phyloP scores from a whole-genome alignment of 1,140 invertebrate species.

The Bicyclus anynana region DNA sequence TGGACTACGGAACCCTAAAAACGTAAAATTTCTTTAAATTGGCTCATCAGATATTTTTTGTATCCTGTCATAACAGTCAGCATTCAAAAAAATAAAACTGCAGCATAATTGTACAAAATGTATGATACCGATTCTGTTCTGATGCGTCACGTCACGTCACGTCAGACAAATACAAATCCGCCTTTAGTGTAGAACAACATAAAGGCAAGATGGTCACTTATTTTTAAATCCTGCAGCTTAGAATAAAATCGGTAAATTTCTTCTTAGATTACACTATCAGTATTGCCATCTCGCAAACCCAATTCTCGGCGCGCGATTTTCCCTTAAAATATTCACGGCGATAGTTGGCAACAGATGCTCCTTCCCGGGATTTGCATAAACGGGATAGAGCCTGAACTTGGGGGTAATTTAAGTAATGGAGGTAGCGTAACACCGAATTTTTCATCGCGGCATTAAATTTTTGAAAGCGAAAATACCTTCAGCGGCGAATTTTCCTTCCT shows the following conservation, averaged over 20 bases:
- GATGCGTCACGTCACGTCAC: no score
- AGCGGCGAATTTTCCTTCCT: background rate
- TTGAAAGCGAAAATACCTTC: slow-evolving; percentile 2
- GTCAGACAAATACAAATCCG: no score
- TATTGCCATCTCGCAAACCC: slow-evolving; percentile 4
- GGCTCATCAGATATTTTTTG: no score
- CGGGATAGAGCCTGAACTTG: slow-evolving; percentile 12
- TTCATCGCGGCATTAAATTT: slow-evolving; percentile 8
- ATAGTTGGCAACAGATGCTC: slow-evolving; percentile 28
- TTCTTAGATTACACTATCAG: background rate
- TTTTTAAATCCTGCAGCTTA: no score
- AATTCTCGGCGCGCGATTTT: slow-evolving; percentile 19
- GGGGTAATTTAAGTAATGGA: slow-evolving; percentile 14
- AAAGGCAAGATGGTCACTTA: no score
- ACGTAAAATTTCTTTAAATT: no score
- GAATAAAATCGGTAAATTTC: background rate
- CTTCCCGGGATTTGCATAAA: slow-evolving; percentile 20
- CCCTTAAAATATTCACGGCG: slow-evolving; percentile 30
- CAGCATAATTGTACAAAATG: no score
- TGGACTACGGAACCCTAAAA: no score
- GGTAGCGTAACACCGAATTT: slow-evolving; percentile 10
- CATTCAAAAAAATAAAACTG: no score
- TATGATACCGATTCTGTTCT: no score
- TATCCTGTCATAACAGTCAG: no score
- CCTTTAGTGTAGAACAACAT: no score